These are phyloP conservation scores for Salpingus planirostris DNA, from an alignment of 2,888 invertebrate species.

Conservation along the genomic window DNA sequence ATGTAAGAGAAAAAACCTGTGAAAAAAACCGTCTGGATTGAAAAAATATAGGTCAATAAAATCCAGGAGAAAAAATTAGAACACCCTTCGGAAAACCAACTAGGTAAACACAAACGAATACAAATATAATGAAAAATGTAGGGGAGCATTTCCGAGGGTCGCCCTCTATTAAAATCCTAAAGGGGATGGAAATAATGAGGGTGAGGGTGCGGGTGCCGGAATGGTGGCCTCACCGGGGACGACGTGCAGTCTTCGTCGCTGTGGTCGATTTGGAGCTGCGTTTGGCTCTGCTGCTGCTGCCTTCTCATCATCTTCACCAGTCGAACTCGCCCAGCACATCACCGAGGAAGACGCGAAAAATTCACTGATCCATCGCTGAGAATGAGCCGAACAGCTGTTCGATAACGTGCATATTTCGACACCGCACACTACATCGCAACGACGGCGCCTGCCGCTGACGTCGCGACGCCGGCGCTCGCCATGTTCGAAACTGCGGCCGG, in stretches of 20 bases:
- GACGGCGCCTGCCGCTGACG: slow-evolving; percentile 20
- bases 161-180: no score
- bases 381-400: slow-evolving; percentile 26
- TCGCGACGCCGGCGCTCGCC: slow-evolving; percentile 27
- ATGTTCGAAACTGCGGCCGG: no score
- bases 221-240: slow-evolving; percentile 46
- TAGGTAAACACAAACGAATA: no score
- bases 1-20: no score
- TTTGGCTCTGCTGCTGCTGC: slow-evolving; percentile 29
- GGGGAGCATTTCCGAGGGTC: no score
- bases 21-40: no score
- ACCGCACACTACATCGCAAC: no score
- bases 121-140: no score
- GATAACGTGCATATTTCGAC: slow-evolving; percentile 22
- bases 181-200: no score
- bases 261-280: slow-evolving; percentile 37
- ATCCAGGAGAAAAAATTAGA: no score
- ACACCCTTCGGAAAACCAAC: no score
- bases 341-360: slow-evolving; percentile 9
- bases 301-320: slow-evolving; percentile 24
- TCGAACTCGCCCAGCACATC: slow-evolving; percentile 9
- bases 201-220: slow-evolving; percentile 1
- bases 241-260: slow-evolving; percentile 49
- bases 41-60: no score
- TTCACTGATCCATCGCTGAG: slow-evolving; percentile 16